phyloP scores from a whole-genome alignment of 2,888 invertebrate genomes.

The Sepioteuthis lessoniana region DNA sequence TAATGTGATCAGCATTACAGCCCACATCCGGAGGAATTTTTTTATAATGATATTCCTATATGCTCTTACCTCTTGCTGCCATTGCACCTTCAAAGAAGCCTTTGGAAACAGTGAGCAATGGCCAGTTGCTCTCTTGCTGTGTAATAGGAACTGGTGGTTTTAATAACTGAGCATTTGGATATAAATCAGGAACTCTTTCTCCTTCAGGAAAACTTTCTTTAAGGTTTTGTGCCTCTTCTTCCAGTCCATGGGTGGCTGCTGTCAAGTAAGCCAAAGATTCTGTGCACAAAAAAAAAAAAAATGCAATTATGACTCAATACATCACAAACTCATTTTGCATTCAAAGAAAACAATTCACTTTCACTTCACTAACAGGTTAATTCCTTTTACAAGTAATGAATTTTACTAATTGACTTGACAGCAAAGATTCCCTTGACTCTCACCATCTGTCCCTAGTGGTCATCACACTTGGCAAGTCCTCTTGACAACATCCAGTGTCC shows the following conservation, averaged over 20 bases:
- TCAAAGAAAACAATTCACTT: background rate
- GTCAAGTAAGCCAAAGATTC: conserved; percentile 90
- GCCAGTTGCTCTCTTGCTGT: conserved; percentile 96
- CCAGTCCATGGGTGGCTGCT: conserved; percentile 91
- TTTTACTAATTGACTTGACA: too few relatives aligned
- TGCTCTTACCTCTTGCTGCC: conserved; percentile 76
- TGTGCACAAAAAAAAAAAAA: conserved; percentile 61
- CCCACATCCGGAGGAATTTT: too few relatives aligned
- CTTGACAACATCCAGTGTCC: too few relatives aligned
- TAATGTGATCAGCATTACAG: too few relatives aligned
- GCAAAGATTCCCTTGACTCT: too few relatives aligned
- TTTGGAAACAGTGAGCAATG: conserved; percentile 91
- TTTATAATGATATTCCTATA: too few relatives aligned
- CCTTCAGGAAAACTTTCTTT: conserved; percentile 78
- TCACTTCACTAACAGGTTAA: background rate
- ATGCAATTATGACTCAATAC: background rate
- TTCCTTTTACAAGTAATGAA: too few relatives aligned
- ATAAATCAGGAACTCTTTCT: conserved; percentile 81
- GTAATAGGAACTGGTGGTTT: conserved; percentile 92
- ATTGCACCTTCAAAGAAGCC: conserved; percentile 77
- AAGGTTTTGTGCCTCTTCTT: conserved; percentile 85
- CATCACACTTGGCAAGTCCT: too few relatives aligned
- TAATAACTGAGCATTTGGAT: conserved; percentile 84
- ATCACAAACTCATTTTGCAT: background rate
- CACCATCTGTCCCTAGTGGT: too few relatives aligned